Conservation (phyloP, 2,888 invertebrate species). For the Syrphus vitripennis region DNA sequence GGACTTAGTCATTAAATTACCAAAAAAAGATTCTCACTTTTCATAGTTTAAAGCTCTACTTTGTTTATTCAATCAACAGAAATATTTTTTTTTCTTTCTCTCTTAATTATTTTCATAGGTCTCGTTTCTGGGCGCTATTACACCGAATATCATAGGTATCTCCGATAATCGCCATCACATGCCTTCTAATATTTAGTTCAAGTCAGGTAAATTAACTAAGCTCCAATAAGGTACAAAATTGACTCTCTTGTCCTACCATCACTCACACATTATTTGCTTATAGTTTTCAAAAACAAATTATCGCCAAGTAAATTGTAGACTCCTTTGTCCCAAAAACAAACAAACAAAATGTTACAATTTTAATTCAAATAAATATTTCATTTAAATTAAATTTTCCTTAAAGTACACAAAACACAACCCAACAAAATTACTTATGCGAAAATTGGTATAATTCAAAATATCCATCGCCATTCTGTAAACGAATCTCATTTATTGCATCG, state of each 20-base stretch:
- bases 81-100: no score
- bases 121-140: no score
- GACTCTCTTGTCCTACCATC: neutral
- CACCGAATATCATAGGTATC: no score
- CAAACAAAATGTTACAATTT: neutral
- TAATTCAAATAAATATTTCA: slow-evolving; percentile 19
- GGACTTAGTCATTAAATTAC: no score
- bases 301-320: neutral
- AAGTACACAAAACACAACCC: neutral
- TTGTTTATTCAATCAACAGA: no score
- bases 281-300: neutral
- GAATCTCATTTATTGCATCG: slow-evolving; percentile 52
- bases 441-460: slow-evolving; percentile 33
- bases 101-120: no score
- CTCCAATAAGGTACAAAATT: no score
- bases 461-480: slow-evolving; percentile 32
- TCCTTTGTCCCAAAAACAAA: neutral
- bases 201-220: no score
- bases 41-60: no score
- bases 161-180: no score
- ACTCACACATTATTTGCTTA: neutral
- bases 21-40: no score
- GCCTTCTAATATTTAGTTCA: no score
- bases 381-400: slow-evolving; percentile 22
- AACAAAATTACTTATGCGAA: slow-evolving; percentile 7